Evolutionary conservation across 2,888 invertebrate genomes (phyloP), one percentile per base, ranked within the genome.

Genomic region (Ophraella communa): DNA sequence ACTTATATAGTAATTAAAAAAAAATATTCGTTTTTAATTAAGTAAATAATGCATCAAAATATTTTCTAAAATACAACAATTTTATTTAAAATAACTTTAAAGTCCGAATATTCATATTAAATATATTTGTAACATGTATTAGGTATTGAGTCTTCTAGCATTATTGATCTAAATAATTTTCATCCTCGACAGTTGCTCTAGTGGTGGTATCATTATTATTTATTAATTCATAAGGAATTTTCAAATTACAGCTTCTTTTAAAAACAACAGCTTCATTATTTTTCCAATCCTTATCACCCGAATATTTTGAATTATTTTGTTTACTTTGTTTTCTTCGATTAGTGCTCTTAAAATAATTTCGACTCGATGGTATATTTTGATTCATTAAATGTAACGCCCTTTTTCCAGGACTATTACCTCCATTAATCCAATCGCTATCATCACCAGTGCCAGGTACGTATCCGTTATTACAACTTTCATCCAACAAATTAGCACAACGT

Each of bases 351-450:
- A 27, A 27, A 27, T 27, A 27, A 27, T 27, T 27, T 8, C 27
- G 27, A 27, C 7, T 27, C 5, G 39, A 17, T 14, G 21, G 81
- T 85, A 85, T 79, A 85, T 70, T 70, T 17, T 86, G 86, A 69
- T 86, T 86, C 81, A 85, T 85, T 79, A 85, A 71, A 71, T 81
- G 82, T 11, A 77, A 75, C 60, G 81, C 81, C 45, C 73, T 63
- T 70, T 73, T 74, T 14, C 75, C 75, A 10, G 75, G 75, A 35
- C 53, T 70, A 14, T 62, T 66, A 3, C 66, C 71, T 3, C 65
- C 67, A 30, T 64, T 64, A 10, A 76, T 18, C 73, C 73, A 73
- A 21, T 73, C 73, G 42, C 49, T 69, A 56, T 76, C 77, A 14
- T 58, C 30, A 23, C 85, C 85, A 56, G 85, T 79, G 8, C 85